Evolutionary conservation across 2,888 invertebrate species (phyloP).

Genomic region (Erebia epiphron): DNA sequence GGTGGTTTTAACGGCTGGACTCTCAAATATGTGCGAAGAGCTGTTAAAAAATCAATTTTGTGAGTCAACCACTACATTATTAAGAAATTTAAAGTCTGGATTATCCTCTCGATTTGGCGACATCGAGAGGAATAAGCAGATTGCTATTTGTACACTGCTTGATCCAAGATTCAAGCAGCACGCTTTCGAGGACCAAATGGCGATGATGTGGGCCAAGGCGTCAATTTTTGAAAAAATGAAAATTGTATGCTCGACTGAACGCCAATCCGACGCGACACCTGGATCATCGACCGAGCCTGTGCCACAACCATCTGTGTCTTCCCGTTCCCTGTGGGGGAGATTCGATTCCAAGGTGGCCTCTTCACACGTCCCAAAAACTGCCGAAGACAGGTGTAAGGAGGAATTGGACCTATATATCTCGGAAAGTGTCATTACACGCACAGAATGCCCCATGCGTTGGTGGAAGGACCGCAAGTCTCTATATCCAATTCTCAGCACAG

Average conservation of each 20-base stretch:
- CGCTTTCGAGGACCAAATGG: not conserved
- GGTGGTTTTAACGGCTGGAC: too few species aligned
- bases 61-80: too few species aligned
- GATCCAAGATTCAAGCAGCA: constrained; percentile 6
- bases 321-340: not conserved
- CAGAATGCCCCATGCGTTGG: constrained; percentile 1
- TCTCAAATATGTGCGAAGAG: too few species aligned
- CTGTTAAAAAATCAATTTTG: too few species aligned
- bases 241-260: too few species aligned
- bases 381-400: not conserved
- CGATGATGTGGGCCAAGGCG: not conserved
- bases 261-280: not conserved
- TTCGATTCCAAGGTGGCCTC: not conserved
- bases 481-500: not conserved
- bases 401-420: not conserved
- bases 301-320: not conserved
- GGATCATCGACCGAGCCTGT: not conserved
- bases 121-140: not conserved
- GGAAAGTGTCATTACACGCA: not conserved
- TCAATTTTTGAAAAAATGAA: too few species aligned
- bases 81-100: too few species aligned
- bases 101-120: not conserved
- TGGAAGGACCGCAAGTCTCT: not conserved
- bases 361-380: too few species aligned
- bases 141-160: not conserved